A percentile compares a stretch with the other conserved stretches of the same genome.
phyloP scores from a whole-genome alignment of 2,797 vertebrate species.

The Pygocentrus nattereri region DNA sequence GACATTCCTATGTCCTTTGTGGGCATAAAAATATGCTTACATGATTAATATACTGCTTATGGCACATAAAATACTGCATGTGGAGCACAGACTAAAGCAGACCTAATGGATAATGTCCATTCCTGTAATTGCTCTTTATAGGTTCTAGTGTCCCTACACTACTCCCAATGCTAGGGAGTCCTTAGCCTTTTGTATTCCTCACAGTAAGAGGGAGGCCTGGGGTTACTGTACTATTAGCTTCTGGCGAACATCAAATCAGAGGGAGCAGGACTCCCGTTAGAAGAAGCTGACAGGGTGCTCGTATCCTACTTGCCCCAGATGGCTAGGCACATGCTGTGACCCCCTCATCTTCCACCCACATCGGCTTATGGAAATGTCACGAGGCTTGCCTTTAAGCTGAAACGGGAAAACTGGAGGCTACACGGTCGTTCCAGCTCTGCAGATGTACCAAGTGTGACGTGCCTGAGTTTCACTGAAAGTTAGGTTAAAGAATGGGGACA shows the following conservation, averaged over 20 bases:
- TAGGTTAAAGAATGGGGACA: conserved; percentile 8
- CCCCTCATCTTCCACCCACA: background rate
- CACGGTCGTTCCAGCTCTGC: conserved; percentile 27
- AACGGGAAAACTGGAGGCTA: conserved; percentile 41
- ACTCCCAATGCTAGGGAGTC: conserved; percentile 11
- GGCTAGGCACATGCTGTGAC: conserved; percentile 41
- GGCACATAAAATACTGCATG: background rate
- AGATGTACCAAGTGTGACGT: conserved; percentile 37
- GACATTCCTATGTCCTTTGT: background rate
- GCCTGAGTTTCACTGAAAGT: background rate
- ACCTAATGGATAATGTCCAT: background rate
- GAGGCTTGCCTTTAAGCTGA: conserved; percentile 38
- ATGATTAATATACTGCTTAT: conserved; percentile 15
- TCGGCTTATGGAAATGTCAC: conserved; percentile 55
- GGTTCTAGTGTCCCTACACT: conserved; percentile 1
- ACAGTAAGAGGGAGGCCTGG: conserved; percentile 34
- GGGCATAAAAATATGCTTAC: background rate
- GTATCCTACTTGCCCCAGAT: conserved; percentile 57
- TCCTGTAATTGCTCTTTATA: conserved; percentile 26
- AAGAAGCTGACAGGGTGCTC: conserved; percentile 38
- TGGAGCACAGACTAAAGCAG: background rate
- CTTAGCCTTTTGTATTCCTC: conserved; percentile 45
- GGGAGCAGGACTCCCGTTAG: conserved; percentile 42
- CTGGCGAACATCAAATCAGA: conserved; percentile 56
- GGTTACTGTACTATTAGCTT: conserved; percentile 59